These are phyloP conservation scores for Melinaea marsaeus DNA, from an alignment of 2,888 invertebrate genomes.

Conservation along the genomic window DNA sequence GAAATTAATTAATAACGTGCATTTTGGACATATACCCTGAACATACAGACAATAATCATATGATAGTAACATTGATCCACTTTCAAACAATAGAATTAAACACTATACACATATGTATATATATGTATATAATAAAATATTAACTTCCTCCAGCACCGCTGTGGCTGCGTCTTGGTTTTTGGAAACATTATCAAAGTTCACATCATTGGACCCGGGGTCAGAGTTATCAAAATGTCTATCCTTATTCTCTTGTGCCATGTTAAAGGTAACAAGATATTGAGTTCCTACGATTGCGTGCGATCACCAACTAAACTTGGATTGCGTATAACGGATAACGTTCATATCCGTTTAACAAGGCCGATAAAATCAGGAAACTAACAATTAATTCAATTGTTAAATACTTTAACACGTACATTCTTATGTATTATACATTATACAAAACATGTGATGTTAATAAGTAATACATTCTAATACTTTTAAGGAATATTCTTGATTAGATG, in stretches of 20 bases:
- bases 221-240: slow-evolving; percentile 16
- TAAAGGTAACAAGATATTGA: slow-evolving; percentile 40
- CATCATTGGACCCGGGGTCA: slow-evolving; percentile 18
- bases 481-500: too few relatives aligned
- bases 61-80: not conserved
- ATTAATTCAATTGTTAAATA: slow-evolving; percentile 14
- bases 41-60: too few relatives aligned
- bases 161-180: slow-evolving; percentile 25
- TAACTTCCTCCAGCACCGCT: slow-evolving; percentile 26
- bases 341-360: slow-evolving; percentile 60
- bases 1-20: not conserved
- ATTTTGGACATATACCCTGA: too few relatives aligned
- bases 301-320: slow-evolving; percentile 40
- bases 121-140: not conserved
- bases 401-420: too few relatives aligned
- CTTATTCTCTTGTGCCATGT: slow-evolving; percentile 42
- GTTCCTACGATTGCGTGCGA: slow-evolving; percentile 39
- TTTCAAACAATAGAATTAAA: too few relatives aligned
- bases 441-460: not conserved
- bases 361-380: slow-evolving; percentile 33
- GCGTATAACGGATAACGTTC: slow-evolving; percentile 40
- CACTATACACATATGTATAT: not conserved
- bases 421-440: not conserved
- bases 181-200: slow-evolving; percentile 23
- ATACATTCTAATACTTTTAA: too few relatives aligned